Conservation (phyloP, 2,888 invertebrate genomes). For the Meteorus cinctellus region DNA sequence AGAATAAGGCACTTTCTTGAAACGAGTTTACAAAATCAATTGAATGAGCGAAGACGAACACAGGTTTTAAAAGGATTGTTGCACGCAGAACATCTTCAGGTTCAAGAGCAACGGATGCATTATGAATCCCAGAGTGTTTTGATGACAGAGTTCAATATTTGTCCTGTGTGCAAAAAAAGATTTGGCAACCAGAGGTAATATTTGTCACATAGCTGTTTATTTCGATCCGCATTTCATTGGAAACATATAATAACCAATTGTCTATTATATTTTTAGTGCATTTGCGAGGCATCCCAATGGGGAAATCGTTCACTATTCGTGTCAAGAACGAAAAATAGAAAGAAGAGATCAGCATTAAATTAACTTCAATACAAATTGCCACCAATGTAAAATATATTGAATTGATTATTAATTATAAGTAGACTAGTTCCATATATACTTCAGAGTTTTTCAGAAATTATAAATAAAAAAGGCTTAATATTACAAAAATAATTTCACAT, state of each 20-base stretch:
- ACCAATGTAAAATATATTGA: constrained; percentile 30
- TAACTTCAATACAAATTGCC: constrained; percentile 11
- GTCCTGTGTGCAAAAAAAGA: constrained; percentile 93
- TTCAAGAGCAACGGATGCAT: constrained; percentile 85
- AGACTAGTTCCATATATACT: constrained; percentile 7
- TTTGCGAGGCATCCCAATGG: constrained; percentile 94
- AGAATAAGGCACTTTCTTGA: constrained; percentile 87
- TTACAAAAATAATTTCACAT: neutral
- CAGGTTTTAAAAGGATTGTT: constrained; percentile 89
- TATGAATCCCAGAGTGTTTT: constrained; percentile 88
- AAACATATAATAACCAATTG: constrained; percentile 15
- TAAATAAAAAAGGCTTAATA: constrained; percentile 21
- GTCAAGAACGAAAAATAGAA: constrained; percentile 77
- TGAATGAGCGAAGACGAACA: constrained; percentile 82
- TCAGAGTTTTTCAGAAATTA: constrained; percentile 19
- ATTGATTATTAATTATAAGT: constrained; percentile 18
- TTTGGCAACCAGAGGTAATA: constrained; percentile 91
- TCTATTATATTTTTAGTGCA: constrained; percentile 79
- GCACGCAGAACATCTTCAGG: constrained; percentile 89
- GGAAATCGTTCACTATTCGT: constrained; percentile 94
- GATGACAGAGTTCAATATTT: constrained; percentile 90
- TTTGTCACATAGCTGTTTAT: constrained; percentile 33
- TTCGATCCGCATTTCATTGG: no score
- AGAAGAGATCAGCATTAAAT: constrained; percentile 24
- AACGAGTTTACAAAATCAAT: constrained; percentile 83